Base-by-base conservation (phyloP, 2,888 invertebrate genomes). In the Caenorhabditis sp. region DNA sequence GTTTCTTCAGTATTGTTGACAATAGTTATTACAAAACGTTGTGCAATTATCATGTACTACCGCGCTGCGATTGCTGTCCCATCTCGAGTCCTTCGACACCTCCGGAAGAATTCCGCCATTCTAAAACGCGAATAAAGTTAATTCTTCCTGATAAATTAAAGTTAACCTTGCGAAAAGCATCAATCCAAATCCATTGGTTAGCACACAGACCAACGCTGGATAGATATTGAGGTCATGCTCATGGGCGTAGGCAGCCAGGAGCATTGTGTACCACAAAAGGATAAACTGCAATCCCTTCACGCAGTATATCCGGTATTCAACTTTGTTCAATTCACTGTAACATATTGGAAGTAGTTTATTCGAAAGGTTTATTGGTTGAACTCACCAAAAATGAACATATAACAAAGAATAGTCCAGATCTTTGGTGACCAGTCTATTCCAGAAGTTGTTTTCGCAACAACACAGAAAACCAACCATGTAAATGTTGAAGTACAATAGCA, bases 131-230 rank as follows among this genome's bases (percentile, higher is more conserved):
- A 61, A 76, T 48, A 13, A 1, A 20, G 7, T 7, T 41, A 22
- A 13, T 46, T n/a, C 2, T 78, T 81, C 53, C 76, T 55, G 13
- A 32, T n/a, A n/a, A n/a, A n/a, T n/a, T n/a, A n/a, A n/a, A n/a
- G n/a, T n/a, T 41, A 4, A 78, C 81, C 84, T 72, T 17, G 80
- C 79, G 62, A 85, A 85, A 8, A 85, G 52, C 76, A 84, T 80
- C 17, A 84, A 48, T 20, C 85, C 84, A 53, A 85, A 85, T 8
- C 85, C 84, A 35, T 85, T 85, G 8, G 85, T 78, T 0, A 85
- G 41, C 17, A 85, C 81, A 53, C 81, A 80, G 24, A 74, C 76
- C 3, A 85, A 56, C 0, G 83, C 84, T 17, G 85, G 84, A 66
- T 85, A 85, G 17, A 85, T 83, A 65, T 84, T 83, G 50, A 85